Conservation (phyloP, 1,140 invertebrate species). For the Drosophila miranda region DNA sequence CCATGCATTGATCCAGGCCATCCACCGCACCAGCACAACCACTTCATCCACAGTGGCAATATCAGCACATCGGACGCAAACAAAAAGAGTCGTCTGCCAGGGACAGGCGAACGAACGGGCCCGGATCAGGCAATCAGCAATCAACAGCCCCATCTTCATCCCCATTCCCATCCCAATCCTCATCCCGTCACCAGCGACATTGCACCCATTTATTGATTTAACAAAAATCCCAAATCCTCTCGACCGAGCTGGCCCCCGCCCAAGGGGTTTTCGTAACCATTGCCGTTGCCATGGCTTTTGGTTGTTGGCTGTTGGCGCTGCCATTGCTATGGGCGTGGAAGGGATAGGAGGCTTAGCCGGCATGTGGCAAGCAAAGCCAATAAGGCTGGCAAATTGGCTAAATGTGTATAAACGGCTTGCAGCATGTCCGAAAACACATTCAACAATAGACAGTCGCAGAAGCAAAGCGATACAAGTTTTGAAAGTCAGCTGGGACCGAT, state of each 20-base stretch:
- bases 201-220: constrained; percentile 69
- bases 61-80: constrained; percentile 32
- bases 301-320: constrained; percentile 14
- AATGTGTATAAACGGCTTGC: constrained; percentile 54
- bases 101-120: constrained; percentile 17
- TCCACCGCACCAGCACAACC: not conserved
- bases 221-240: constrained; percentile 40
- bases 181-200: constrained; percentile 17
- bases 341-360: constrained; percentile 45
- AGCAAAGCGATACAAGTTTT: not conserved
- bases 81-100: constrained; percentile 27
- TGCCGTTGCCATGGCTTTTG: constrained; percentile 30
- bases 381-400: constrained; percentile 55
- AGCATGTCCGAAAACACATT: constrained; percentile 50
- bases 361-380: constrained; percentile 52
- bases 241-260: no score
- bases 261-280: constrained; percentile 23
- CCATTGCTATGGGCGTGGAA: constrained; percentile 34
- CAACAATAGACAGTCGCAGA: constrained; percentile 35
- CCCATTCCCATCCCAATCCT: not conserved
- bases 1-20: not conserved
- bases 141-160: constrained; percentile 16
- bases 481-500: no score
- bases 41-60: constrained; percentile 27
- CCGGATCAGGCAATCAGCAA: constrained; percentile 53